phyloP scores from a whole-genome alignment of 2,797 vertebrate genomes.

The Pitangus sulphuratus region DNA sequence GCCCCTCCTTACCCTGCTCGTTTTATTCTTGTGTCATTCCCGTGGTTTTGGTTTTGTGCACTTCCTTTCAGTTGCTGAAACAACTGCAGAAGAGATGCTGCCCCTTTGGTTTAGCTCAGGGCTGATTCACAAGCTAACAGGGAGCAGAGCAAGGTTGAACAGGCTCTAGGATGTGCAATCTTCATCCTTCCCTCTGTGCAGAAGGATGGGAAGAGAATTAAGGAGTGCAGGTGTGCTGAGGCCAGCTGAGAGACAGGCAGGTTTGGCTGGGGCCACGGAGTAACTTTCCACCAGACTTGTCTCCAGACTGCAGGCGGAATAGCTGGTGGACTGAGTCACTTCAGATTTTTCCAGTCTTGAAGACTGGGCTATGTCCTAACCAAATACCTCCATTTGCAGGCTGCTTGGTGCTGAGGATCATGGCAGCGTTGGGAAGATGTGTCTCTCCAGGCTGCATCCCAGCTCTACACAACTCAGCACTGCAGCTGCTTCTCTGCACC shows the following conservation, averaged over 20 bases:
- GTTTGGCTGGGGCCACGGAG: not conserved
- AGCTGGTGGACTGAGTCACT: conserved; percentile 27
- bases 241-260: not conserved
- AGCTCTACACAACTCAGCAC: fast-evolving
- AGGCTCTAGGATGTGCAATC: not conserved
- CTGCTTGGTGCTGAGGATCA: not conserved
- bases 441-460: not conserved
- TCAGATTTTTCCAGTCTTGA: conserved; percentile 6
- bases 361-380: not conserved
- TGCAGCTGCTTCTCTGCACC: not conserved
- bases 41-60: not conserved
- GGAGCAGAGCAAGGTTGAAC: not conserved
- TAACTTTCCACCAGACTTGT: conserved; percentile 43
- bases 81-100: not conserved
- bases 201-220: not conserved
- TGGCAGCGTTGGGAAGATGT: fast-evolving
- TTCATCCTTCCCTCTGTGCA: not conserved
- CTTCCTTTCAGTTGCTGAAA: conserved; percentile 27
- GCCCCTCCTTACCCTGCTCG: not conserved
- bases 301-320: not conserved
- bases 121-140: not conserved
- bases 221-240: not conserved
- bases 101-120: not conserved
- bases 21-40: not conserved
- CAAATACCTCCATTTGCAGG: not conserved